Percentiles rank a stretch among this genome's conserved stretches.
These are phyloP conservation scores for Synanceia verrucosa DNA, from an alignment of 2,797 vertebrate genomes.

Conservation along the genomic window DNA sequence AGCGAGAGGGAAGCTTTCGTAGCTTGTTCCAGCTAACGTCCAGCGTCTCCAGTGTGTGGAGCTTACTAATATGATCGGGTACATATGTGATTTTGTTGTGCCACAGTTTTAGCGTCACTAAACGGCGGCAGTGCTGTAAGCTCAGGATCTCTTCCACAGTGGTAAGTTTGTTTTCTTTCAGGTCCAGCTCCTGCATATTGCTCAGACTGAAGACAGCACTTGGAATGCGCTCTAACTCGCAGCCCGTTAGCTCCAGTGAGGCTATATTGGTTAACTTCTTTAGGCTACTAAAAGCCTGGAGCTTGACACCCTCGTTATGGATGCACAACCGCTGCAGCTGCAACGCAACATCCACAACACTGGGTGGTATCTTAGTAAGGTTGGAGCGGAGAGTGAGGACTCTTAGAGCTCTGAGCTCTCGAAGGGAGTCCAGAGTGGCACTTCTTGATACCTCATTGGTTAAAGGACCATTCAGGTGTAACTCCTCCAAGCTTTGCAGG, in stretches of 20 bases:
- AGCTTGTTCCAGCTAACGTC: constrained; percentile 90
- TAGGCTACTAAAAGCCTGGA: constrained; percentile 87
- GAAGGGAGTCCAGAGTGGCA: constrained; percentile 83
- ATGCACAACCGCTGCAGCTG: constrained; percentile 86
- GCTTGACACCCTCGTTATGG: constrained; percentile 84
- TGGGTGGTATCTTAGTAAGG: constrained; percentile 87
- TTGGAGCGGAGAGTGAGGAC: constrained; percentile 82
- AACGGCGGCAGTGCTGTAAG: constrained; percentile 89
- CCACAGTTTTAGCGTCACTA: constrained; percentile 87
- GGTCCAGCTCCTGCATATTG: constrained; percentile 88
- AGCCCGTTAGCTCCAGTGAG: constrained; percentile 87
- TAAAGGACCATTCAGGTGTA: constrained; percentile 86
- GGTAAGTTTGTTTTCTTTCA: constrained; percentile 88
- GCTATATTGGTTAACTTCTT: constrained; percentile 86
- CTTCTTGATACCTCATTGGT: constrained; percentile 81
- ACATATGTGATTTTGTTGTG: constrained; percentile 90
- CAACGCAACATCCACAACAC: constrained; percentile 80
- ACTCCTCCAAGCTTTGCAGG: constrained; percentile 86
- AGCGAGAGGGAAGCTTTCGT: constrained; percentile 80
- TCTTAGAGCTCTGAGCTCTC: constrained; percentile 86
- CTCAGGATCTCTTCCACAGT: constrained; percentile 92
- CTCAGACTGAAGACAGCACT: constrained; percentile 89
- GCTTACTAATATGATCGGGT: constrained; percentile 89
- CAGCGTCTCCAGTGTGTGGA: constrained; percentile 85
- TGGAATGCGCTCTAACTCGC: constrained; percentile 89